Percentiles rank a stretch among this genome's conserved stretches.
phyloP scores from a whole-genome alignment of 2,888 invertebrate species.

The Lasioglossum morio region DNA sequence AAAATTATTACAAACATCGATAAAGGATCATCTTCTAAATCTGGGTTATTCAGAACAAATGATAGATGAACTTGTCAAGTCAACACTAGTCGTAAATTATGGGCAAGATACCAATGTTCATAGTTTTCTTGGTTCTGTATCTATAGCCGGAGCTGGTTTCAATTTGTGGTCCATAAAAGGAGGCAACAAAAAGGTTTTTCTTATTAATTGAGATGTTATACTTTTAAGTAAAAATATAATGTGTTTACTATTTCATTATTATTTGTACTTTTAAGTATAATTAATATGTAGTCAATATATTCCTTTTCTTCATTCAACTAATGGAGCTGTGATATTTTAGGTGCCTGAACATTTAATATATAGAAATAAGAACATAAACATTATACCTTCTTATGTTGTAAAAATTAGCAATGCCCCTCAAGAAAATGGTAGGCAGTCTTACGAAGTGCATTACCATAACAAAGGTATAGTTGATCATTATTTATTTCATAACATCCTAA shows the following conservation, averaged over 20 bases:
- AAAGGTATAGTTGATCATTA: conserved; percentile 62
- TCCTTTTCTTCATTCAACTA: not conserved
- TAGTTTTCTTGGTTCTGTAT: conserved; percentile 84
- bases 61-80: conserved; percentile 86
- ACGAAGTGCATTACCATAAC: conserved; percentile 75
- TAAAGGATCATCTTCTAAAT: conserved; percentile 82
- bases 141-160: conserved; percentile 86
- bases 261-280: not conserved
- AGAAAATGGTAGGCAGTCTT: conserved; percentile 60
- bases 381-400: conserved; percentile 73
- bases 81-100: conserved; percentile 87
- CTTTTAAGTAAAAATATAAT: not conserved
- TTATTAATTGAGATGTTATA: not conserved
- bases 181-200: conserved; percentile 86
- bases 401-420: conserved; percentile 72
- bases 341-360: conserved; percentile 78
- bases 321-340: conserved; percentile 68
- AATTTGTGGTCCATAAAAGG: conserved; percentile 87
- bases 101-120: conserved; percentile 87
- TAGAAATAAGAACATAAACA: conserved; percentile 72
- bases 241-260: not conserved
- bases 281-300: not conserved
- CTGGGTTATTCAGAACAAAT: conserved; percentile 84
- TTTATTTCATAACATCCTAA: not conserved
- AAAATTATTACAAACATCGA: conserved; percentile 83